A percentile compares a stretch with the other conserved stretches of the same genome.
phyloP scores from a whole-genome alignment of 2,113 vertebrate genomes.

The Bujurquina vittata region DNA sequence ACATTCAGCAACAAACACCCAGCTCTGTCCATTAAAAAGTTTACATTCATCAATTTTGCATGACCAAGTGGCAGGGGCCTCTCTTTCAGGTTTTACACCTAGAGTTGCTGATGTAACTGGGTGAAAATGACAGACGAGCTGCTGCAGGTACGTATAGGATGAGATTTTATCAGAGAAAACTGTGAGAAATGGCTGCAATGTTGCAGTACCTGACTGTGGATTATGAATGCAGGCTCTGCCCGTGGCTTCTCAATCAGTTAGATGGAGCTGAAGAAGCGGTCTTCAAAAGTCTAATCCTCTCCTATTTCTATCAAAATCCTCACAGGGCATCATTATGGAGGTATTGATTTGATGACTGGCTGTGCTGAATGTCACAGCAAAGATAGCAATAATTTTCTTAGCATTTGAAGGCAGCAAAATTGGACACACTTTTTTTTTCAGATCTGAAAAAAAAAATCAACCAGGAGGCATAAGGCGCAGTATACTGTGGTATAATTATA shows the following conservation, averaged over 20 bases:
- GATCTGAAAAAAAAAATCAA: neutral
- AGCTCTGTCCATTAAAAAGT: conserved; percentile 34
- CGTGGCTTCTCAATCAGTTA: conserved; percentile 13
- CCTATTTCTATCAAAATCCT: conserved; percentile 50
- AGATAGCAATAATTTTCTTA: conserved; percentile 38
- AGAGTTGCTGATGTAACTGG: conserved; percentile 63
- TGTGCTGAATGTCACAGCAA: conserved; percentile 48
- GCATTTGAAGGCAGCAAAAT: neutral
- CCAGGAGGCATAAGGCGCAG: neutral
- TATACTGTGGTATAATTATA: neutral
- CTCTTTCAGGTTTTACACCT: conserved; percentile 39
- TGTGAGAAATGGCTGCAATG: conserved; percentile 38
- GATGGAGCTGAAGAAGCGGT: conserved; percentile 27
- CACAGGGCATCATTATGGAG: conserved; percentile 62
- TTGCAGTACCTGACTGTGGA: conserved; percentile 22
- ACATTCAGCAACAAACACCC: neutral
- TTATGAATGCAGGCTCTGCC: conserved; percentile 8
- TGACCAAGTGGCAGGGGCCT: conserved; percentile 44
- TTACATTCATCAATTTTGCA: conserved; percentile 60
- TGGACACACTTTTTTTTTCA: neutral
- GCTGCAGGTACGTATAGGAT: conserved; percentile 48
- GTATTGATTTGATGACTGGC: conserved; percentile 58
- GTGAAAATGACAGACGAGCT: conserved; percentile 55
- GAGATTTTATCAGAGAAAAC: conserved; percentile 51
- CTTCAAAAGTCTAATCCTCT: conserved; percentile 40